phyloP scores from a whole-genome alignment of 2,113 vertebrate genomes.

The Ascaphus truei region DNA sequence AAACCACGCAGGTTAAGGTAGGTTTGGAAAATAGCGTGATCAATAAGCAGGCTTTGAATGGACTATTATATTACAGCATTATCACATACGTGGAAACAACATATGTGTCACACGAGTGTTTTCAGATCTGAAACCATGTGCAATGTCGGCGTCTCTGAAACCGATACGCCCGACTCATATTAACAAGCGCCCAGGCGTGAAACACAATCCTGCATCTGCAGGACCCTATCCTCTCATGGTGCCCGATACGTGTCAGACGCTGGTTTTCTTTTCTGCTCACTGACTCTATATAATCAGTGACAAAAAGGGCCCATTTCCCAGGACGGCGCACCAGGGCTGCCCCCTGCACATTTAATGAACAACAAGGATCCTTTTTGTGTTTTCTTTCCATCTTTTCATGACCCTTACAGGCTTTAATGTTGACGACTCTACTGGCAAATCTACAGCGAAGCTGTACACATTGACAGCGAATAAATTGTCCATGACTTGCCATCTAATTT shows the following conservation, averaged over 20 bases:
- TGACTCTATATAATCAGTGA: slow-evolving; percentile 43
- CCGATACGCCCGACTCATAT: slow-evolving; percentile 32
- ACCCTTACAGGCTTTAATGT: slow-evolving; percentile 36
- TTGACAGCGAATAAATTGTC: slow-evolving; percentile 43
- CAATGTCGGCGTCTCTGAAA: slow-evolving; percentile 54
- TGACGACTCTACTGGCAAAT: slow-evolving; percentile 40
- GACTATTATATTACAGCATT: slow-evolving; percentile 24
- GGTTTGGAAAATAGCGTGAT: slow-evolving; percentile 25
- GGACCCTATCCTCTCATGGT: slow-evolving; percentile 31
- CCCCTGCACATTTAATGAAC: slow-evolving; percentile 42
- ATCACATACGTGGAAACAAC: slow-evolving; percentile 44
- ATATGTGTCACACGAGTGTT: slow-evolving; percentile 25
- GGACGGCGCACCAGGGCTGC: slow-evolving; percentile 47
- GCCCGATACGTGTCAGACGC: slow-evolving; percentile 43
- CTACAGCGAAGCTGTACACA: slow-evolving; percentile 37
- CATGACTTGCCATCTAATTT: slow-evolving; percentile 41
- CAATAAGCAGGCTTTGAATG: slow-evolving; percentile 37
- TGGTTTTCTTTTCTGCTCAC: slow-evolving; percentile 54
- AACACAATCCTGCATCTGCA: slow-evolving; percentile 60
- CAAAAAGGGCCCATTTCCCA: slow-evolving; percentile 33
- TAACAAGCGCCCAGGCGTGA: slow-evolving; percentile 50
- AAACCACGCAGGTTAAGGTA: not conserved
- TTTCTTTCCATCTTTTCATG: slow-evolving; percentile 32
- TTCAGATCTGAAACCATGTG: slow-evolving; percentile 63
- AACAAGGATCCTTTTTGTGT: not conserved